Base-by-base conservation (phyloP, 1,140 invertebrate genomes). In the Drosophila eugracilis region DNA sequence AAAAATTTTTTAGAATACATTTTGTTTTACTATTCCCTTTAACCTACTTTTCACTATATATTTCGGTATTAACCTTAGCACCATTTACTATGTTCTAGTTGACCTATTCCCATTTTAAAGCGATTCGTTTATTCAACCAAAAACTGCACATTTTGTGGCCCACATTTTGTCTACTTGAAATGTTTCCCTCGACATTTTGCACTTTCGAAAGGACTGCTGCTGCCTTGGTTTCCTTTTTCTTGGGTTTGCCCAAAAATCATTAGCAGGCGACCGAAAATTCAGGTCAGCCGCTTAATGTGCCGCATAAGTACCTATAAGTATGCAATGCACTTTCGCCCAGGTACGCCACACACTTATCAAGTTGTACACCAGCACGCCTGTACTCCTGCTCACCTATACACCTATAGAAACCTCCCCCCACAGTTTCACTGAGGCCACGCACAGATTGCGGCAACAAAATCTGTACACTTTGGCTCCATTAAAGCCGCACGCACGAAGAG, bases 241-340 rank as follows among this genome's bases (percentile, higher is more conserved):
- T 65, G 24, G 47, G 41, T 50, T 65, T 34, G 47, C 15, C 66
- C 62, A 52, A 83, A 73, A 78, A 78, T 63, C 75, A 77, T 83
- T 81, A 73, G 78, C 57, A 78, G 50, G 37, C 67, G 37, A 50
- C 58, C 57, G 14, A 44, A 42, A 63, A 81, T 83, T 83, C 34
- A 83, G 78, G 78, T 85, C 80, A 86, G 62, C 81, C 71, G 58
- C 77, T 44, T 72, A 85, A 84, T 85, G 80, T 73, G 80, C 58
- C 80, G 75, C 79, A 75, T 77, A 86, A 85, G 80, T 81, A 84
- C 77, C 80, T 74, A 76, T 77, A 86, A 85, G 80, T 81, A 81
- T 85, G 77, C 77, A 65, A 77, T 85, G 80, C 77, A 85, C 81
- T 85, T 86, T 76, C 26, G 42, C 44, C 24, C 74, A 62, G 63